phyloP scores from a whole-genome alignment of 1,140 invertebrate genomes.

The Aporrectodea caliginosa region DNA sequence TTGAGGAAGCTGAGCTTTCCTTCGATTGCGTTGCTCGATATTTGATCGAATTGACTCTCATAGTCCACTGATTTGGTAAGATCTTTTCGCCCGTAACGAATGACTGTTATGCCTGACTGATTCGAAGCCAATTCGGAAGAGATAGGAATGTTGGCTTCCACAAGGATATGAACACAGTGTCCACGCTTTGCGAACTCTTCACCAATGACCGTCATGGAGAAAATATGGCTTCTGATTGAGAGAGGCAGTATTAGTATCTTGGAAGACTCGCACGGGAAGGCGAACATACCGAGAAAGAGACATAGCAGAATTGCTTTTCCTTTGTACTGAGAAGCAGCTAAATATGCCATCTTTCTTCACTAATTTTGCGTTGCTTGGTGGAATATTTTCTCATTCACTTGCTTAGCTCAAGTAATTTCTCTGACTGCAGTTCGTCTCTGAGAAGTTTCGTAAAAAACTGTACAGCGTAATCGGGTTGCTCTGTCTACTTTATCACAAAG shows the following conservation, averaged over 20 bases:
- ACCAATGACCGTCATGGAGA: conserved; percentile 6
- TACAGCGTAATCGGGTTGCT: too few species aligned
- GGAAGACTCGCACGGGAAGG: background rate
- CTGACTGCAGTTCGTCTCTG: too few species aligned
- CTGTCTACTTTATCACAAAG: too few species aligned
- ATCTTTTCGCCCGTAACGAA: background rate
- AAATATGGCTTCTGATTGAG: background rate
- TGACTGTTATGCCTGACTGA: background rate
- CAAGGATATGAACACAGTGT: conserved; percentile 20
- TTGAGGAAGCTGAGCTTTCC: background rate
- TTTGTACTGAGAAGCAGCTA: too few species aligned
- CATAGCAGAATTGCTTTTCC: too few species aligned
- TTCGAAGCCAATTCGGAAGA: background rate
- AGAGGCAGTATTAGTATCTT: conserved; percentile 19
- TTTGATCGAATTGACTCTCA: background rate
- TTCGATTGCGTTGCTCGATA: background rate
- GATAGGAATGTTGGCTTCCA: background rate
- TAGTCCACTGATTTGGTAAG: background rate
- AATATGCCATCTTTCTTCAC: too few species aligned
- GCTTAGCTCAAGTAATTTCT: too few species aligned
- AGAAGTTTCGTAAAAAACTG: too few species aligned
- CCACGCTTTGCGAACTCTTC: conserved; percentile 14
- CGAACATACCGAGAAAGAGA: too few species aligned
- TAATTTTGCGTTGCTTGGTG: too few species aligned
- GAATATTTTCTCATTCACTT: too few species aligned